Base-by-base conservation (phyloP, 2,113 vertebrate species). In the Riparia riparia region DNA sequence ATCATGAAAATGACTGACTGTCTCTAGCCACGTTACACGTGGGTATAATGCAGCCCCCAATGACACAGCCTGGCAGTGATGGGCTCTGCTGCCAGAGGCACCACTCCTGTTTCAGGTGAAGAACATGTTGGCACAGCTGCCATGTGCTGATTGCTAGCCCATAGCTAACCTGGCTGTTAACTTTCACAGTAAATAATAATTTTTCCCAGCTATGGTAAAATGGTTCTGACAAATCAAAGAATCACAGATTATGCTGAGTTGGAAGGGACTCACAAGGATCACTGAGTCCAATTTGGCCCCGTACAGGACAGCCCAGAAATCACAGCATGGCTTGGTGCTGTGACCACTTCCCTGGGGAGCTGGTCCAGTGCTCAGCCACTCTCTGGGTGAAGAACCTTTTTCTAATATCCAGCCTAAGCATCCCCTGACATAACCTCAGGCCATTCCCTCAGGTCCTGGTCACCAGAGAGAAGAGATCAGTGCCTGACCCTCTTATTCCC, bases 391-490 rank as follows among this genome's bases (percentile, higher is more conserved):
- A 45, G 32, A 86, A 60, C 1, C 5, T 37, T 68, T 44, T 32
- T 0, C 63, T 17, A 5, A 37, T 21, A 68, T 14, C 31, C 37
- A 37, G 4, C 32, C 0, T 18, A 77, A 86, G 44, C 20, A 11
- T 60, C 6, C 31, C 12, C 20, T 77, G 21, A 0, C 9, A 42
- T 13, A 66, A 0, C 20, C 0, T 68, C 44, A 76, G 17, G 31
- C 14, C 42, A 15, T 64, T 73, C 3, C n/a, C 34, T 37, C 0
- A 0, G 21, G 7, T 14, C 1, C 37, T 3, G 53, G 13, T 37
- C 7, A 51, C 26, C 14, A 26, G 9, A 60, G 31, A 25, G 37
- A 14, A 58, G 14, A 37, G 32, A 37, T 32, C 83, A 77, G 39
- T 28, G 39, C 0, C 6, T 44, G 53, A 0, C 21, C 3, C 26